Percentiles rank a stretch among this genome's conserved stretches.
These are phyloP conservation scores for Callipepla californica DNA, from an alignment of 2,113 vertebrate genomes.

Conservation along the genomic window DNA sequence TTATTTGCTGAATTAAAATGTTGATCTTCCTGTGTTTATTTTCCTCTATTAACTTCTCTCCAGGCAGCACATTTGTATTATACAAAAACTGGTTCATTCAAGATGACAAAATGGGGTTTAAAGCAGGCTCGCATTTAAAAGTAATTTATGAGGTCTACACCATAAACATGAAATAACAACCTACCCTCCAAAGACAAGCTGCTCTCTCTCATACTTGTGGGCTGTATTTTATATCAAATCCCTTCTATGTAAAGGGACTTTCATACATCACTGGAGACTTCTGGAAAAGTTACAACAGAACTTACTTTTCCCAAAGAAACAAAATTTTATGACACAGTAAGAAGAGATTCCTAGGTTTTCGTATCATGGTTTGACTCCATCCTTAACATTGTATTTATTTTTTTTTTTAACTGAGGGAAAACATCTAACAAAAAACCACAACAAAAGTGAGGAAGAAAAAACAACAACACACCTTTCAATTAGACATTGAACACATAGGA, in stretches of 20 bases:
- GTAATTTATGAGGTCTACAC: constrained; percentile 52
- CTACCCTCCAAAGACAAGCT: constrained; percentile 52
- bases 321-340: constrained; percentile 14
- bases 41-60: background rate
- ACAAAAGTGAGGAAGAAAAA: background rate
- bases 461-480: background rate
- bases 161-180: constrained; percentile 64
- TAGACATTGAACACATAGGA: background rate
- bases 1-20: constrained; percentile 10
- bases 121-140: constrained; percentile 27
- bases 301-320: constrained; percentile 22
- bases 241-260: constrained; percentile 37
- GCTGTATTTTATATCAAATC: constrained; percentile 60
- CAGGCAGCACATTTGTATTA: background rate
- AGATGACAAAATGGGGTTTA: constrained; percentile 45
- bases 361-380: background rate
- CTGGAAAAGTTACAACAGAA: constrained; percentile 39
- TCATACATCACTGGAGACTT: constrained; percentile 52
- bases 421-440: background rate
- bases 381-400: background rate
- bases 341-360: background rate
- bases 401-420: no score
- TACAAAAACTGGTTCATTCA: constrained; percentile 20
- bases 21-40: background rate
- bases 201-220: constrained; percentile 31